Evolutionary conservation across 1,140 invertebrate genomes (phyloP).

Genomic region (Marisa cornuarietis): DNA sequence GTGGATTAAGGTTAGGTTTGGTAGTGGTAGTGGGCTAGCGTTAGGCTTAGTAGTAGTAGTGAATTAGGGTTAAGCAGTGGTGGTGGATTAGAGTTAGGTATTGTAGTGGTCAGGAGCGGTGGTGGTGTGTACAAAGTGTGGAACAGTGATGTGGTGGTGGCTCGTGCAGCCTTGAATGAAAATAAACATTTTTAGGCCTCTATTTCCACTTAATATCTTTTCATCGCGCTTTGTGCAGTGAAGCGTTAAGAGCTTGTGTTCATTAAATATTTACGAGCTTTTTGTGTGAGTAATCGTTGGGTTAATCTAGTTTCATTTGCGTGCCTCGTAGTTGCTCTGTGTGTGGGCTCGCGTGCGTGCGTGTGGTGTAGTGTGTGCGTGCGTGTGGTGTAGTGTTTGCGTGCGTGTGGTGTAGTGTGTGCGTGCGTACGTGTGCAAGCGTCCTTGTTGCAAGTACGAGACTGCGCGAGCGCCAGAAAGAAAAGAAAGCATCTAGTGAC

Average conservation of each 20-base stretch:
- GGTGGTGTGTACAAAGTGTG: too few relatives aligned
- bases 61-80: too few relatives aligned
- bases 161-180: too few relatives aligned
- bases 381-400: not conserved
- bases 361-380: slow-evolving; percentile 7
- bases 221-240: not conserved
- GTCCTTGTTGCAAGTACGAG: not conserved
- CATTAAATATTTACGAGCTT: not conserved
- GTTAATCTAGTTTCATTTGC: too few relatives aligned
- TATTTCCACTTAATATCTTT: not conserved
- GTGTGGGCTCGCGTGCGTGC: not conserved
- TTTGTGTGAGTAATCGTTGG: not conserved
- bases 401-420: slow-evolving; percentile 7
- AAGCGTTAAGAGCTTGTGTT: not conserved
- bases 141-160: too few relatives aligned
- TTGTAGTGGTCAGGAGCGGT: too few relatives aligned
- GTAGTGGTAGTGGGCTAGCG: too few relatives aligned
- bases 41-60: too few relatives aligned
- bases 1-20: not conserved
- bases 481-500: not conserved
- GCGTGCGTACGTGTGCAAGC: not conserved
- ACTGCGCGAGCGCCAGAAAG: not conserved
- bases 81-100: too few relatives aligned
- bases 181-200: too few relatives aligned
- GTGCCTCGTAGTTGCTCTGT: not conserved